Conservation (phyloP, 2,113 vertebrate species). For the Caranx melampygus region DNA sequence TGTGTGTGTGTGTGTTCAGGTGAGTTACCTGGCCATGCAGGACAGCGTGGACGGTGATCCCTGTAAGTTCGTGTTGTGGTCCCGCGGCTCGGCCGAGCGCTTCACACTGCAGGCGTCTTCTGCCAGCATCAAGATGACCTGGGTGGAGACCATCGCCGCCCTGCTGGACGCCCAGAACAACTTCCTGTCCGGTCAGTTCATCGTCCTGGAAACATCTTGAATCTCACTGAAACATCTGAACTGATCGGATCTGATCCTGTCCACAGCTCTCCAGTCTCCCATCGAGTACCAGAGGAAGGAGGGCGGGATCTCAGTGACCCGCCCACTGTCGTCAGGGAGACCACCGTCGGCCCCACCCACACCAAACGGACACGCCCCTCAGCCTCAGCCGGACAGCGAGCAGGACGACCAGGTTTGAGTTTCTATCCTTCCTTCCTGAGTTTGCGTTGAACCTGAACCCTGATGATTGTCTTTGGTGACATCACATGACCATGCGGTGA, state of each 20-base stretch:
- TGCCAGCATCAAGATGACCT: constrained; percentile 91
- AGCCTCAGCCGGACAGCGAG: constrained; percentile 85
- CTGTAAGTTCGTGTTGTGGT: constrained; percentile 94
- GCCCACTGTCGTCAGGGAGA: constrained; percentile 85
- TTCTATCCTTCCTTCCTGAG: too few relatives aligned
- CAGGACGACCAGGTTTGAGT: constrained; percentile 88
- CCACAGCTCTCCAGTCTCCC: constrained; percentile 94
- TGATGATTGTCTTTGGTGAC: neutral
- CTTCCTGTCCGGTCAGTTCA: constrained; percentile 91
- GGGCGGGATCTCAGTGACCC: constrained; percentile 83
- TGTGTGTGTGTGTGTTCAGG: constrained; percentile 79
- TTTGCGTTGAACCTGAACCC: neutral
- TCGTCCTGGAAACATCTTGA: too few relatives aligned
- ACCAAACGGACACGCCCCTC: constrained; percentile 93
- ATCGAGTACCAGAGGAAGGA: constrained; percentile 97
- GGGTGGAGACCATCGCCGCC: constrained; percentile 91
- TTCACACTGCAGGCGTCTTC: constrained; percentile 95
- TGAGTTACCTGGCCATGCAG: constrained; percentile 95
- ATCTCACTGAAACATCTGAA: neutral
- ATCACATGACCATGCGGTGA: neutral
- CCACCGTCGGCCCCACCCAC: constrained; percentile 89
- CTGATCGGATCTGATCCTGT: neutral
- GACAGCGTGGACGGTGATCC: constrained; percentile 92
- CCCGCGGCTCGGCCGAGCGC: constrained; percentile 91
- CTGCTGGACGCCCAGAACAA: constrained; percentile 95